Evolutionary conservation across 2,797 vertebrate genomes (phyloP).

Genomic region (Thaleichthys pacificus): DNA sequence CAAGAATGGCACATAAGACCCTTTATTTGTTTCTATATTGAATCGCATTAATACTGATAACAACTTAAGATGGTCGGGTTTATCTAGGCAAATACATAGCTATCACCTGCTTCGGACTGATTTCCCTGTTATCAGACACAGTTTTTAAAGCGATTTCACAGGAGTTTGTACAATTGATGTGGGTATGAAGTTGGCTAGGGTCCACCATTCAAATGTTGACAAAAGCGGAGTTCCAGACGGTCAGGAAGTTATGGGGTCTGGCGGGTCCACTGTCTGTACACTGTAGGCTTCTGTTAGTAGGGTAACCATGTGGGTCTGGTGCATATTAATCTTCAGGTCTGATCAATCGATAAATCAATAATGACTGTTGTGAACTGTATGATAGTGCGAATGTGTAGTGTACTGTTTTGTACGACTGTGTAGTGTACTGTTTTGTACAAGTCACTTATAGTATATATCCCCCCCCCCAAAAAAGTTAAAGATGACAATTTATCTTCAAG

Average conservation of each 20-base stretch:
- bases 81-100: no score
- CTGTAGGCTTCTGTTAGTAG: neutral
- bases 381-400: constrained; percentile 3
- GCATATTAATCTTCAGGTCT: neutral
- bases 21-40: neutral
- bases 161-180: neutral
- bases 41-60: no score
- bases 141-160: neutral
- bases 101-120: neutral
- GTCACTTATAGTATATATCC: no score
- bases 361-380: neutral
- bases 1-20: neutral
- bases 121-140: neutral
- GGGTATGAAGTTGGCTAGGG: neutral
- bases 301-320: neutral
- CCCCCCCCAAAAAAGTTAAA: no score
- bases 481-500: neutral
- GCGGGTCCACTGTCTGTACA: neutral
- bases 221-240: neutral
- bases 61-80: neutral
- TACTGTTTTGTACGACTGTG: constrained; percentile 2
- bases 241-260: constrained; percentile 1
- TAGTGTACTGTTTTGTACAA: neutral
- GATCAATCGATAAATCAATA: neutral
- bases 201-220: neutral